Base-by-base conservation (phyloP, 2,888 invertebrate species). In the Oligia fasciuncula region DNA sequence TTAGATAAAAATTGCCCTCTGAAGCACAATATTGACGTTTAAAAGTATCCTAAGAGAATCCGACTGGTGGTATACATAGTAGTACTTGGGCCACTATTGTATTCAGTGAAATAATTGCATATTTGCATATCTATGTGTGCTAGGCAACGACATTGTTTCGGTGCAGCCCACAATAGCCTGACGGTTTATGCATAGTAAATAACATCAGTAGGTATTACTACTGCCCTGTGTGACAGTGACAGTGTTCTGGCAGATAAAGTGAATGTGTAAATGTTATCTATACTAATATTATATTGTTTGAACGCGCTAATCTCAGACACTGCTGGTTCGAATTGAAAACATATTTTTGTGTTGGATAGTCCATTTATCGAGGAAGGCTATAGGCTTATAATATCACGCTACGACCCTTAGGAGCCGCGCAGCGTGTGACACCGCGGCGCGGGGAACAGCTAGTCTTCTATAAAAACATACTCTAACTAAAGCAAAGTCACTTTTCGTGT, bases 121-220 rank as follows among this genome's bases (percentile, higher is more conserved):
- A 86, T 86, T 84, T 72, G 87, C 87, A 87, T 85, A 86, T 83
- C 71, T 76, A 70, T 84, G 66, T 84, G 54, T 75, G 73, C 84
- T 87, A 87, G 60, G 79, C 68, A 79, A 84, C 49, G n/a, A 63
- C 84, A 85, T 87, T 77, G 87, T 87, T 87, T 79, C 72, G 80
- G 51, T 76, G 71, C 49, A 76, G n/a, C 4, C 74, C 77, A 85
- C 85, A 85, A 87, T 87, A 67, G 85, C 5, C 29, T 60, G 76
- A 77, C 74, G n/a, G 40, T 65, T n/a, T 79, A 46, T 74, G 84
- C 75, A 76, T 87, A 76, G 67, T 63, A 76, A 82, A 76, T 71
- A 67, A 46, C 13, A 63, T 57, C 46, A 29, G 40, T 29, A 66
- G 17, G 19, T 51, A 49, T 19, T 65, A 73, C 46, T 73, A 76